A percentile compares a stretch with the other conserved stretches of the same genome.
Evolutionary conservation across 2,797 vertebrate species (phyloP).

Genomic region (Coreius guichenoti): DNA sequence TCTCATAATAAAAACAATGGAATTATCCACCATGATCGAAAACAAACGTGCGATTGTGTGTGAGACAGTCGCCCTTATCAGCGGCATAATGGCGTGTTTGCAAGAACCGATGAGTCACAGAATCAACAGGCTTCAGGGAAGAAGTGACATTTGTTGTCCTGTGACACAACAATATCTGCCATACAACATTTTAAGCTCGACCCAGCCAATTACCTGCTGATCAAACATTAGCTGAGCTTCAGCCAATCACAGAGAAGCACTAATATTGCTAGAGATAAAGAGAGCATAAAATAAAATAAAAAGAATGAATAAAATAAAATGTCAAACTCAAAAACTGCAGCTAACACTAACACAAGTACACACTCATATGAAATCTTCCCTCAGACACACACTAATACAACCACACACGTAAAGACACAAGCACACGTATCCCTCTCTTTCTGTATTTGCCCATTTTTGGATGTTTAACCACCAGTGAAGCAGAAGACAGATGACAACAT

Average conservation of each 20-base stretch:
- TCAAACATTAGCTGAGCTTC: constrained; percentile 12
- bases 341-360: neutral
- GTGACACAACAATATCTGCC: constrained; percentile 19
- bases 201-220: constrained; percentile 14
- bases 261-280: neutral
- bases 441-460: constrained; percentile 51
- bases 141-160: constrained; percentile 24
- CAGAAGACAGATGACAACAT: constrained; percentile 64
- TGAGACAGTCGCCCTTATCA: constrained; percentile 21
- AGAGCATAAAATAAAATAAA: neutral
- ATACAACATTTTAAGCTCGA: neutral
- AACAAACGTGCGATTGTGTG: neutral
- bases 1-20: neutral
- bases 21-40: neutral
- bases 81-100: constrained; percentile 21
- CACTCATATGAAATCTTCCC: neutral
- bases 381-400: neutral
- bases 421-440: constrained; percentile 18
- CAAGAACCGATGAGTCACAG: neutral
- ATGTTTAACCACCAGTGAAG: constrained; percentile 67
- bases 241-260: constrained; percentile 6
- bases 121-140: constrained; percentile 31
- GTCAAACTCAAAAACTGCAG: neutral
- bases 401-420: neutral
- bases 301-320: neutral